A percentile compares a stretch with the other conserved stretches of the same genome.
Evolutionary conservation across 2,888 invertebrate species (phyloP).

Genomic region (Cheiracanthium punctorium): DNA sequence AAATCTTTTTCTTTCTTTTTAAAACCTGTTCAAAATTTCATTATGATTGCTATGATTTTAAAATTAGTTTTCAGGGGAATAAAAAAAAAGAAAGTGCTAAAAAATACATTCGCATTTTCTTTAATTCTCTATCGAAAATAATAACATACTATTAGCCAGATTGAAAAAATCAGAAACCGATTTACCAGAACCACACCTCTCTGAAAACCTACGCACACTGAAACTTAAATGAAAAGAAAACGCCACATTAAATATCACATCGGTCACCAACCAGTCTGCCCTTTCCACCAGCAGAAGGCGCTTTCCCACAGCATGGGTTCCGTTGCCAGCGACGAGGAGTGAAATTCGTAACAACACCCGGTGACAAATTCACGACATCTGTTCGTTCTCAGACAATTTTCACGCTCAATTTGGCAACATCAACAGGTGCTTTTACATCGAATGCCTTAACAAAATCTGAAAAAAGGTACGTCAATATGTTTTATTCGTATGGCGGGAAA

Average conservation of each 20-base stretch:
- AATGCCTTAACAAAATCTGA: not conserved
- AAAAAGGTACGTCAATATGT: conserved; percentile 1
- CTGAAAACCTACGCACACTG: not conserved
- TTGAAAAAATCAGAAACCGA: too few relatives aligned
- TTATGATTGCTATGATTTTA: too few relatives aligned
- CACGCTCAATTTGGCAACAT: conserved; percentile 24
- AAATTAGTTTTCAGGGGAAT: too few relatives aligned
- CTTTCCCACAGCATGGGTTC: conserved; percentile 24
- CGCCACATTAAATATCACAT: not conserved
- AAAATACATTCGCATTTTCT: too few relatives aligned
- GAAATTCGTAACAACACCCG: conserved; percentile 49
- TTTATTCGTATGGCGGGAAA: too few relatives aligned
- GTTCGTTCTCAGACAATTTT: conserved; percentile 40
- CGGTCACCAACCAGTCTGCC: not conserved
- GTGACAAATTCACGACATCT: conserved; percentile 54
- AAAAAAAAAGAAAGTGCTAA: too few relatives aligned
- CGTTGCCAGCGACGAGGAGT: not conserved
- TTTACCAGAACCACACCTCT: too few relatives aligned
- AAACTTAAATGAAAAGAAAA: too few relatives aligned
- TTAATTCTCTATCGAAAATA: too few relatives aligned
- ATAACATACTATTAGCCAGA: too few relatives aligned
- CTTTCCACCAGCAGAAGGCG: conserved; percentile 25
- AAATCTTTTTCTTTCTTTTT: too few relatives aligned
- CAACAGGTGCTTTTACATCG: conserved; percentile 41
- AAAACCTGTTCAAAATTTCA: too few relatives aligned